phyloP scores from a whole-genome alignment of 2,113 vertebrate genomes.

The Pongo pygmaeus region DNA sequence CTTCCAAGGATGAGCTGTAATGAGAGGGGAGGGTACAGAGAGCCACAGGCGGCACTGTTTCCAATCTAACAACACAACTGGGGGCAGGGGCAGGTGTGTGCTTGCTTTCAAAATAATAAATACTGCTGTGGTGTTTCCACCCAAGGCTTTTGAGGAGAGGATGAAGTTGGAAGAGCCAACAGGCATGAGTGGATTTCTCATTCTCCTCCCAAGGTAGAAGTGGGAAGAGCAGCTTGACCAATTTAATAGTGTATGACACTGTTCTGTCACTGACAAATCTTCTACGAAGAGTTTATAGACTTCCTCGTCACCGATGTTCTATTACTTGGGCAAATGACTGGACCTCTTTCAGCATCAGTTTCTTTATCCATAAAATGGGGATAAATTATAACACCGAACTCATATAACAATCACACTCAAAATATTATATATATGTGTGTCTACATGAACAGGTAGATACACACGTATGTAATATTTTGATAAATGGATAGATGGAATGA shows the following conservation, averaged over 20 bases:
- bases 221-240: neutral
- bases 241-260: neutral
- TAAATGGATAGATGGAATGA: neutral
- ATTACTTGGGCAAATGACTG: neutral
- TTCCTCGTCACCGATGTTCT: neutral
- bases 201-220: neutral
- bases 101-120: slow-evolving; percentile 72
- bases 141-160: slow-evolving; percentile 25
- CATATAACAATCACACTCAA: neutral
- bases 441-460: neutral
- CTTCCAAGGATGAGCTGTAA: slow-evolving; percentile 80
- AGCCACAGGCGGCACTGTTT: slow-evolving; percentile 80
- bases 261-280: neutral
- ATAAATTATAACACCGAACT: neutral
- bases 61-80: slow-evolving; percentile 82
- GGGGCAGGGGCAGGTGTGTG: slow-evolving; percentile 69
- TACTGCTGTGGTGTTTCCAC: neutral
- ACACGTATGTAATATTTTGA: neutral
- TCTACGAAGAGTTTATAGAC: neutral
- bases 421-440: too few species aligned
- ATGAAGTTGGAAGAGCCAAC: neutral
- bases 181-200: neutral
- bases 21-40: slow-evolving; percentile 74
- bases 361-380: neutral
- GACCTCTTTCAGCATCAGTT: neutral